Conservation (phyloP, 2,888 invertebrate genomes). For the Patella caerulea region DNA sequence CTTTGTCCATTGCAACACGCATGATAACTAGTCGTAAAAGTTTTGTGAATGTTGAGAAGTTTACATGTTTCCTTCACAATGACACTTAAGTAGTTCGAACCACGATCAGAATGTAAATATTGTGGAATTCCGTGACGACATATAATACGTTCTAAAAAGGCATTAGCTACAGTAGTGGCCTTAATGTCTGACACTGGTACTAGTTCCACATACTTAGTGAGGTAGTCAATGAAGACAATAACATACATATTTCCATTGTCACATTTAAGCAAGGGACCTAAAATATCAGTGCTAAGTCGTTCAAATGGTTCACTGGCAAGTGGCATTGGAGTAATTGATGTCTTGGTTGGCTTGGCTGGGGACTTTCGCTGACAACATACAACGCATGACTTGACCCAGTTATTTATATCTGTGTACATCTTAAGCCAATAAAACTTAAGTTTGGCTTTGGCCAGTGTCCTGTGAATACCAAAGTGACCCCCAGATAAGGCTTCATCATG, state of each 20-base stretch:
- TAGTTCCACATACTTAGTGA: too few relatives aligned
- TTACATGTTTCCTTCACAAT: too few relatives aligned
- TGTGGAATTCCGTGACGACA: too few relatives aligned
- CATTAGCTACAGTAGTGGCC: slow-evolving; percentile 15
- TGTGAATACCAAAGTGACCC: slow-evolving; percentile 15
- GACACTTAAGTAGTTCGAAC: too few relatives aligned
- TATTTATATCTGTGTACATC: slow-evolving; percentile 9
- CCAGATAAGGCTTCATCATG: slow-evolving; percentile 16
- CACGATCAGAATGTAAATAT: too few relatives aligned
- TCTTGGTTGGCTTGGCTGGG: not conserved
- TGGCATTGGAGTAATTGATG: not conserved
- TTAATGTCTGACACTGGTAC: too few relatives aligned
- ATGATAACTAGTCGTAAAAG: slow-evolving; percentile 20
- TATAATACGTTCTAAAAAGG: slow-evolving; percentile 12
- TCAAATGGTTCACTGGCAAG: slow-evolving; percentile 15
- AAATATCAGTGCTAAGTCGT: too few relatives aligned
- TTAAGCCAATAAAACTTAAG: slow-evolving; percentile 10
- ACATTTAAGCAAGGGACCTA: too few relatives aligned
- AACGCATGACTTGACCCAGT: not conserved
- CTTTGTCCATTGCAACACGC: slow-evolving; percentile 23
- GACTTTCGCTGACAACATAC: slow-evolving; percentile 17
- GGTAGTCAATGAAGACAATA: too few relatives aligned
- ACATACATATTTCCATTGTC: too few relatives aligned
- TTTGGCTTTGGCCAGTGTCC: slow-evolving; percentile 11
- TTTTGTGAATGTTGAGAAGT: slow-evolving; percentile 15